Base-by-base conservation (phyloP, 2,113 vertebrate species). In the Clarias gariepinus region DNA sequence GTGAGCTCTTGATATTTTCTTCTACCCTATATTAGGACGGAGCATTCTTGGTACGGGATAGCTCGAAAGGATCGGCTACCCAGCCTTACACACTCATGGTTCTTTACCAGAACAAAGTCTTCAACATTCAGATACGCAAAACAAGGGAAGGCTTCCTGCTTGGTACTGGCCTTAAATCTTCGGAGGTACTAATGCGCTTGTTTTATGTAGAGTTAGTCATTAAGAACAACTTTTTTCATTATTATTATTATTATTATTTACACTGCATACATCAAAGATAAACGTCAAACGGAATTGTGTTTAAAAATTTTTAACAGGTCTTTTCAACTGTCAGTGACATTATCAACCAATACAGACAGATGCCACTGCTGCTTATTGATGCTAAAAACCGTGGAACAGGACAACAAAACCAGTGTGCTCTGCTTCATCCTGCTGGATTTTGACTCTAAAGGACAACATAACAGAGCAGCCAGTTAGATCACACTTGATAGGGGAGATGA, bases 61-160 rank as follows among this genome's bases (percentile, higher is more conserved):
- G 98, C 91, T 97, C 96, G 73, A 95, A 93, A 63, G 95, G 96
- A 91, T 95, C 93, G 13, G 0, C 52, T 3, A 91, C 89, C 60
- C 97, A 99, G 80, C 98, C 98, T 0, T 99, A 96, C 23, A 98
- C 98, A 0, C 95, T 99, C 84, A 98, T 99, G 98, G 98, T 99
- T 28, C 89, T 97, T 82, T 98, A 97, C 94, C 96, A 96, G 93
- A 92, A 95, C 47, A 99, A 99, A 90, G 98, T 99, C 63, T 99
- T 95, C 93, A 99, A 99, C 91, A 96, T 99, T 91, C 97, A 98
- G 94, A 98, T 99, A 89, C 94, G 97, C 3, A 96, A 95, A 83
- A 86, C 96, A n/a, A 89, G 92, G 9, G 91, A 96, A 4, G 76
- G 94, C 0, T 99, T 96, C 77, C 89, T 96, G 88, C 90, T 99